Percentiles rank a stretch among this genome's conserved stretches.
Conservation (phyloP, 2,797 vertebrate genomes). For the Euthynnus affinis region DNA sequence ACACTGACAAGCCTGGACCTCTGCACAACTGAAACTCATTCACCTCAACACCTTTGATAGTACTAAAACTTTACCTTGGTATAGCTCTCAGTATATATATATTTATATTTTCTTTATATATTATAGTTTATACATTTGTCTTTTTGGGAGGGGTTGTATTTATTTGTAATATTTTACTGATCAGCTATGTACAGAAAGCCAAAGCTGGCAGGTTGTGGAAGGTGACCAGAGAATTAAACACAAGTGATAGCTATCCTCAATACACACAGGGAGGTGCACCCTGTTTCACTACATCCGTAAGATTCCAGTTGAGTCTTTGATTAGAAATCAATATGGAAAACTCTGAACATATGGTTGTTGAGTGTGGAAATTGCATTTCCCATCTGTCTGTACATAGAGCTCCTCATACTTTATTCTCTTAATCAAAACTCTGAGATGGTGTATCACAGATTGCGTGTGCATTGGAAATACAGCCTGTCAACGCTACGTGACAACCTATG, state of each 20-base stretch:
- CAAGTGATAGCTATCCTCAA: neutral
- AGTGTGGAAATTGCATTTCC: slow-evolving; percentile 50
- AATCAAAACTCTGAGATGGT: slow-evolving; percentile 59
- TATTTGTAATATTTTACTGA: neutral
- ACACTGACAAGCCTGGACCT: neutral
- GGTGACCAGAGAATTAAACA: neutral
- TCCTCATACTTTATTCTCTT: slow-evolving; percentile 54
- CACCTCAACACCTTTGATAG: neutral
- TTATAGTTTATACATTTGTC: slow-evolving; percentile 1
- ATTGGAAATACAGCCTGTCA: slow-evolving; percentile 60
- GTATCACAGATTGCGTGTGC: slow-evolving; percentile 58
- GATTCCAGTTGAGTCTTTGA: slow-evolving; percentile 40
- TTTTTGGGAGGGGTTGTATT: neutral
- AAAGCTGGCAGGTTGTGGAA: neutral
- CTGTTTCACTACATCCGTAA: slow-evolving; percentile 5
- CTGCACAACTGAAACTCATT: slow-evolving; percentile 22
- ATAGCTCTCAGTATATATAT: neutral
- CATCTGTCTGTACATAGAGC: slow-evolving; percentile 58
- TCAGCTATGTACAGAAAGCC: neutral
- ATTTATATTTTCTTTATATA: neutral
- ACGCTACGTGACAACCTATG: slow-evolving; percentile 51
- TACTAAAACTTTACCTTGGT: neutral
- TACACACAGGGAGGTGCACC: neutral
- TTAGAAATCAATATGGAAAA: slow-evolving; percentile 58
- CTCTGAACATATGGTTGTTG: slow-evolving; percentile 40